Evolutionary conservation across 2,888 invertebrate species (phyloP).

Genomic region (Gerosis bhagava): DNA sequence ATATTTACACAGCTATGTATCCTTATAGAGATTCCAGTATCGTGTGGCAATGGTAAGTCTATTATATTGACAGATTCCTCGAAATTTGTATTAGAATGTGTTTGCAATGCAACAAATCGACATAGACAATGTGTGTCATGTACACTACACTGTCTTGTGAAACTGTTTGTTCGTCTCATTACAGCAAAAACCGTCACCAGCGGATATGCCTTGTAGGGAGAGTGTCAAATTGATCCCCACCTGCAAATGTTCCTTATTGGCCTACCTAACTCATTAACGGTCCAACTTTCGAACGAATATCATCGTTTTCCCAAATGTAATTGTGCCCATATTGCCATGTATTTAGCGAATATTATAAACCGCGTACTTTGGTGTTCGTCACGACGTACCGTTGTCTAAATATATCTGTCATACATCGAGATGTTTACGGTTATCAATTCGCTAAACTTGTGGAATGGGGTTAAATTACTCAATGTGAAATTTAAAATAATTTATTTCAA

Average conservation of each 20-base stretch:
- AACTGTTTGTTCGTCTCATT: conserved; percentile 37
- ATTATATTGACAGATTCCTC: no score
- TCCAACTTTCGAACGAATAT: neutral
- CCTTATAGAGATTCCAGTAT: no score
- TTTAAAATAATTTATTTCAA: no score
- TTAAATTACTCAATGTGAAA: conserved; percentile 26
- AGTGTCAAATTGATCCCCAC: conserved; percentile 52
- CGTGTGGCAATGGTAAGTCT: no score
- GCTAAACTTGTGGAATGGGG: conserved; percentile 29
- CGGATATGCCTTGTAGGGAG: conserved; percentile 44
- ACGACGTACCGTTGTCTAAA: conserved; percentile 39
- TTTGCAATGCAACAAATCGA: conserved; percentile 20
- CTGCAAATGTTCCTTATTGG: conserved; percentile 18
- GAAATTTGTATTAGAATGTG: conserved; percentile 7
- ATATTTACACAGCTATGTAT: no score
- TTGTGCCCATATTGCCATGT: neutral
- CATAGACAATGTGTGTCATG: conserved; percentile 20
- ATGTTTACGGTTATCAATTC: conserved; percentile 49
- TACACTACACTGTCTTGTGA: conserved; percentile 20
- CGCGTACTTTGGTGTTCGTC: conserved; percentile 25
- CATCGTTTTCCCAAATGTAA: neutral
- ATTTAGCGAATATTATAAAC: conserved; percentile 29
- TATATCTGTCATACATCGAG: conserved; percentile 37
- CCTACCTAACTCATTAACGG: conserved; percentile 2
- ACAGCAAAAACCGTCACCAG: conserved; percentile 43